Percentiles rank a stretch among this genome's conserved stretches.
Evolutionary conservation across 53 echinoderm and acorn worm genomes (phyloP).

Genomic region (Crossaster papposus): DNA sequence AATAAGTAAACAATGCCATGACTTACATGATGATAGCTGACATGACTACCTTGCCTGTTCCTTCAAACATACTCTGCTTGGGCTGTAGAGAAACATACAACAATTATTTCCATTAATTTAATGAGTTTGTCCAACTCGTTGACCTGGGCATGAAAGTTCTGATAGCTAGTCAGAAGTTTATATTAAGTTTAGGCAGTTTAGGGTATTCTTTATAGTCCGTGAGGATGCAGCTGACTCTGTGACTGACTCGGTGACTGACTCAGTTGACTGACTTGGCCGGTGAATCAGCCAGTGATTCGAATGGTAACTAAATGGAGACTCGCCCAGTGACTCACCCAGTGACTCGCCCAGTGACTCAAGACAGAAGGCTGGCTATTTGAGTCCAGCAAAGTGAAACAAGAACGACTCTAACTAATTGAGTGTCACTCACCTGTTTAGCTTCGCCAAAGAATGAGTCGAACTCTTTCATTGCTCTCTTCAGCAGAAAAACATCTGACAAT

Average conservation of each 20-base stretch:
- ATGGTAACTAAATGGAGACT: not conserved
- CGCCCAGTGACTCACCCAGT: no score
- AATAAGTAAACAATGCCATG: not conserved
- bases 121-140: no score
- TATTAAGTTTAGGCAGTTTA: not conserved
- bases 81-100: conserved; percentile 48
- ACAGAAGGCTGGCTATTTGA: no score
- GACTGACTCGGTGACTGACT: no score
- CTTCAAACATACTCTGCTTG: conserved; percentile 57
- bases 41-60: conserved; percentile 80
- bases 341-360: not conserved
- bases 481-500: conserved; percentile 74
- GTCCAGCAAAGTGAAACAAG: not conserved
- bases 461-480: conserved; percentile 84
- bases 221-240: no score
- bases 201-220: not conserved
- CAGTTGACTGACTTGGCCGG: no score
- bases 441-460: conserved; percentile 73
- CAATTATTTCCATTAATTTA: not conserved
- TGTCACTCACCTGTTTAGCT: conserved; percentile 25
- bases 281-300: no score
- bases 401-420: not conserved
- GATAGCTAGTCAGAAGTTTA: no score
- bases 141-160: no score
- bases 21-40: conserved; percentile 92